These are phyloP conservation scores for Dugesia japonica DNA, from an alignment of 2,888 invertebrate species.

Conservation along the genomic window DNA sequence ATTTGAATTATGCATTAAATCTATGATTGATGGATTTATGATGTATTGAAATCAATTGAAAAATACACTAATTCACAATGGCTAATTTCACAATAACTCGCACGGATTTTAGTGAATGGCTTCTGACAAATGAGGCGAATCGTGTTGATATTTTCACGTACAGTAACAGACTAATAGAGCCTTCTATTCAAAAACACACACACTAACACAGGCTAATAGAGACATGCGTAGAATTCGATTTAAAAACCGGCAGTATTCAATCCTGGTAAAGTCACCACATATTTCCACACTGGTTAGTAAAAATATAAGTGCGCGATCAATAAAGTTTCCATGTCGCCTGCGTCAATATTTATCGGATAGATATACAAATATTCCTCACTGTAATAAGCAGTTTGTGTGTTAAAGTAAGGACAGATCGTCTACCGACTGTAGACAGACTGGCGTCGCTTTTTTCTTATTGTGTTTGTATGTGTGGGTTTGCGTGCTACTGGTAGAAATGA, in stretches of 20 bases:
- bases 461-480: not conserved
- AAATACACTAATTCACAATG: not conserved
- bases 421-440: slow-evolving; percentile 10
- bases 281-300: slow-evolving; percentile 10
- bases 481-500: slow-evolving; percentile 20
- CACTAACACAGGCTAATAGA: not conserved
- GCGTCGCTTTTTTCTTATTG: slow-evolving; percentile 3
- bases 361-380: slow-evolving; percentile 10
- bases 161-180: not conserved
- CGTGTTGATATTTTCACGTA: slow-evolving; percentile 6
- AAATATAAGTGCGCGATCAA: slow-evolving; percentile 11
- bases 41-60: too few relatives aligned
- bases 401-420: not conserved
- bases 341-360: slow-evolving; percentile 20
- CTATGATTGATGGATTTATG: too few relatives aligned
- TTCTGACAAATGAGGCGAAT: slow-evolving; percentile 20
- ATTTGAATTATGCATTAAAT: too few relatives aligned
- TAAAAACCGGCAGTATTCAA: slow-evolving; percentile 2
- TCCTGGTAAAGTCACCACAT: slow-evolving; percentile 7
- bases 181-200: not conserved
- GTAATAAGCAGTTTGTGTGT: not conserved
- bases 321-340: slow-evolving; percentile 20
- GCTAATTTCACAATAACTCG: slow-evolving; percentile 20
- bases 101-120: slow-evolving; percentile 12
- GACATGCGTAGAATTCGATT: slow-evolving; percentile 11